Evolutionary conservation across 30 jellyfish, hydroid and myxozoan genomes (phyloP), one percentile per base, ranked within the genome.

Genomic region (Hydractinia symbiolongicarpus): DNA sequence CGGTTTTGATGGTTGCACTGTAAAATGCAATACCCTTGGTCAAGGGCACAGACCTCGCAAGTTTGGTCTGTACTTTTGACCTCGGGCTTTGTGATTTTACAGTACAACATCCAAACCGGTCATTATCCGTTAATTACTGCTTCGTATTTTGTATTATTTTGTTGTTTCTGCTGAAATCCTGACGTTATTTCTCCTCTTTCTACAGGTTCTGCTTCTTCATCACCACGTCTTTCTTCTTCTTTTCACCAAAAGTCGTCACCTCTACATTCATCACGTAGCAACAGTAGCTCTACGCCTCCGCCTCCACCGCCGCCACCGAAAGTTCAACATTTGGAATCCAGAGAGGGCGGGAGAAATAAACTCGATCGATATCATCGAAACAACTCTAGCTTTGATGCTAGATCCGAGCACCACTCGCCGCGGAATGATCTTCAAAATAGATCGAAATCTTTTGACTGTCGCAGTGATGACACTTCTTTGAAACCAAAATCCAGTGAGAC

Each of bases 281-380:
- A 87, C 53, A 74, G 79, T 66, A 87, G 81, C 30, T 79, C 86
- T 7, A 89, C 91, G 8, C 95, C 95, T 5, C 97, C 97, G 6
- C 97, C 97, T 8, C 97, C 95, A n/a, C 95, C 95, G 5, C 94
- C 79, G 40, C 74, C 74, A 6, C 74, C 74, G 17, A 64, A 64
- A 64, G 74, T n/a, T 64, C 74, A 64, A n/a, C 74, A 64, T 13
- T n/a, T 51, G 1, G 52, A 44, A 1, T 19, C 20, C 78, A 5
- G 50, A 1, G 15, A 55, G n/a, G 83, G 54, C 5, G 15, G 83
- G 54, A 74, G 30, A 49, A 30, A 53, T 50, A 74, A 74, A 74
- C 77, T 19, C 9, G 85, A 77, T n/a, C 85, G 85, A 77, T 77
- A 55, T 56, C 15, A 21, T 60, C 75, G 85, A 19, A 11, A 5